Conservation (phyloP, 1,140 invertebrate species). For the Bactericera cockerelli region DNA sequence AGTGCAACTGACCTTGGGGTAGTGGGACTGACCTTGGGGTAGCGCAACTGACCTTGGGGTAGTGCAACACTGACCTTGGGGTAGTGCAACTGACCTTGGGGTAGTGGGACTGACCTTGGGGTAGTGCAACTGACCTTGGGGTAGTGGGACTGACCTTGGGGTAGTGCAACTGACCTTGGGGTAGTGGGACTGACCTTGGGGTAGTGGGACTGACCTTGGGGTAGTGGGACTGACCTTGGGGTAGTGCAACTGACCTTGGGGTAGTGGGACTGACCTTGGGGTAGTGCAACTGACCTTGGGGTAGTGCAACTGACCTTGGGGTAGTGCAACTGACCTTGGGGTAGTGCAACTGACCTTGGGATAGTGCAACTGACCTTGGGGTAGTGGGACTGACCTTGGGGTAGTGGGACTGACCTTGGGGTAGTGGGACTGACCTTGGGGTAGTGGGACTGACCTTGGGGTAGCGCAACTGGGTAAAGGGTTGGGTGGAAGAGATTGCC, state of each 20-base stretch:
- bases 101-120: too few species aligned
- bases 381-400: constrained; percentile 44
- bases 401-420: constrained; percentile 44
- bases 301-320: constrained; percentile 40
- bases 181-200: too few species aligned
- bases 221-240: constrained; percentile 44
- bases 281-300: constrained; percentile 40
- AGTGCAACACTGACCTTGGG: too few species aligned
- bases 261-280: constrained; percentile 44
- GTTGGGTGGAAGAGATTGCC: too few species aligned
- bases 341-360: constrained; percentile 40
- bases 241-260: constrained; percentile 40
- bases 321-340: constrained; percentile 40
- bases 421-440: constrained; percentile 44
- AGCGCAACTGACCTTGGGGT: too few species aligned
- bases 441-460: constrained; percentile 44
- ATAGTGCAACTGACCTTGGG: constrained; percentile 40
- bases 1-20: too few species aligned
- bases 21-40: too few species aligned
- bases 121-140: too few species aligned
- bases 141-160: too few species aligned
- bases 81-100: too few species aligned
- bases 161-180: too few species aligned
- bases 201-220: constrained; percentile 32
- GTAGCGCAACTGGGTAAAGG: too few species aligned